Evolutionary conservation across 1,140 invertebrate genomes (phyloP).

Genomic region (Belonocnema kinseyi): DNA sequence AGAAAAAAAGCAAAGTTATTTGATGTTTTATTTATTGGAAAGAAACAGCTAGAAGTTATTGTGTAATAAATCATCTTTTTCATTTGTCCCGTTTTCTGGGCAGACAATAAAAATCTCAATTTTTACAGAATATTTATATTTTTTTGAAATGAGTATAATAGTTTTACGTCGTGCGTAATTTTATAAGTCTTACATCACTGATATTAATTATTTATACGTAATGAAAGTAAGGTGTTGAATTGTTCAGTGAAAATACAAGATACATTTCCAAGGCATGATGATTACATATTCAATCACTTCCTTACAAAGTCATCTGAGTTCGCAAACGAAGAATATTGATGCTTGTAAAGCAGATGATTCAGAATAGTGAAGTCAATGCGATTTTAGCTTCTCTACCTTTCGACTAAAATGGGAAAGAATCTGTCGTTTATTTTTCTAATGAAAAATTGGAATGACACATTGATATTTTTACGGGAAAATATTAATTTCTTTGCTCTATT

Average conservation of each 20-base stretch:
- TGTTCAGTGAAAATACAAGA: not conserved
- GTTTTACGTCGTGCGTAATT: not conserved
- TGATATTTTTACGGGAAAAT: too few relatives aligned
- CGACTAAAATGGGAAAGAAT: not conserved
- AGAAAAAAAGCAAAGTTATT: not conserved
- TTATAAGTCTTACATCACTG: not conserved
- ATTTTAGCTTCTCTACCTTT: not conserved
- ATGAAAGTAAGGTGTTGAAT: not conserved
- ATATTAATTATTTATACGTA: slow-evolving; percentile 8
- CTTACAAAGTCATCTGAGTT: slow-evolving; percentile 18
- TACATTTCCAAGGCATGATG: slow-evolving; percentile 5
- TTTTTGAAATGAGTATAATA: not conserved
- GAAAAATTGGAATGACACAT: too few relatives aligned
- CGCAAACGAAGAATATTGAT: not conserved
- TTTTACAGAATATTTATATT: slow-evolving; percentile 20
- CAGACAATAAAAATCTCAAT: not conserved
- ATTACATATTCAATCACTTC: slow-evolving; percentile 27
- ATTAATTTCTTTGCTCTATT: too few relatives aligned
- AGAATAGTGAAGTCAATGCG: not conserved
- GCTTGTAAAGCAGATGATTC: slow-evolving; percentile 3
- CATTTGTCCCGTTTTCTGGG: not conserved
- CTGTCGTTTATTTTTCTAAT: too few relatives aligned
- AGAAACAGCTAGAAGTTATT: not conserved
- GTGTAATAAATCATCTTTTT: not conserved
- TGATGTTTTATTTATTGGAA: not conserved